phyloP scores from a whole-genome alignment of 2,888 invertebrate genomes.

The Gymnocheta viridis region DNA sequence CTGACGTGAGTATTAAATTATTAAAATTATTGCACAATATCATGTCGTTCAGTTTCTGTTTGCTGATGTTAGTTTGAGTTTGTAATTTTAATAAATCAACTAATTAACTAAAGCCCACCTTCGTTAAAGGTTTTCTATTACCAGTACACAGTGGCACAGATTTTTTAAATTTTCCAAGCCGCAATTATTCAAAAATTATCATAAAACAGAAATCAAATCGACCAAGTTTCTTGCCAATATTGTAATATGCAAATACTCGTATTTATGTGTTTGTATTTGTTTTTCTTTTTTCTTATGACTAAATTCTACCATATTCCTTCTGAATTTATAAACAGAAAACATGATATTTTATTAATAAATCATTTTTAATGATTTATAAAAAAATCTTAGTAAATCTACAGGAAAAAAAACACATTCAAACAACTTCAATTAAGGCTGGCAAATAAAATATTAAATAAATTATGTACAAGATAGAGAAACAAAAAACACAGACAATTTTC shows the following conservation, averaged over 20 bases:
- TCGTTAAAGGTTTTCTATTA: slow-evolving; percentile 56
- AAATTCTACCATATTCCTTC: slow-evolving; percentile 7
- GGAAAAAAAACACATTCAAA: slow-evolving; percentile 16
- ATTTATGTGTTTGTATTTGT: neutral
- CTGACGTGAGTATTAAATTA: slow-evolving; percentile 6
- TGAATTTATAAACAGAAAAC: slow-evolving; percentile 49
- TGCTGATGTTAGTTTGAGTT: slow-evolving; percentile 3
- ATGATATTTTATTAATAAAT: slow-evolving; percentile 58
- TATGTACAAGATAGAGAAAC: neutral
- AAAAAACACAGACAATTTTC: slow-evolving; percentile 12
- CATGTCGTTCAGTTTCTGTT: slow-evolving; percentile 3
- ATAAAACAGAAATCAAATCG: slow-evolving; percentile 37
- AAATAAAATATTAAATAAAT: slow-evolving; percentile 49
- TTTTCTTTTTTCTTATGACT: slow-evolving; percentile 1
- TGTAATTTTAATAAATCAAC: slow-evolving; percentile 39
- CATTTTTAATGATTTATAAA: slow-evolving; percentile 66
- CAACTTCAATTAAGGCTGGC: slow-evolving; percentile 40
- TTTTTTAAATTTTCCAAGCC: slow-evolving; percentile 1
- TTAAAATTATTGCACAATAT: slow-evolving; percentile 39
- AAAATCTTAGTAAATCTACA: neutral
- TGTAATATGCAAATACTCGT: slow-evolving; percentile 46
- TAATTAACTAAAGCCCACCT: slow-evolving; percentile 53
- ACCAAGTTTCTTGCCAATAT: slow-evolving; percentile 28
- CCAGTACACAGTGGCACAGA: slow-evolving; percentile 42
- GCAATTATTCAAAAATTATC: slow-evolving; percentile 48